Evolutionary conservation across 1,140 invertebrate species (phyloP).

Genomic region (Drosophila kepulauana): DNA sequence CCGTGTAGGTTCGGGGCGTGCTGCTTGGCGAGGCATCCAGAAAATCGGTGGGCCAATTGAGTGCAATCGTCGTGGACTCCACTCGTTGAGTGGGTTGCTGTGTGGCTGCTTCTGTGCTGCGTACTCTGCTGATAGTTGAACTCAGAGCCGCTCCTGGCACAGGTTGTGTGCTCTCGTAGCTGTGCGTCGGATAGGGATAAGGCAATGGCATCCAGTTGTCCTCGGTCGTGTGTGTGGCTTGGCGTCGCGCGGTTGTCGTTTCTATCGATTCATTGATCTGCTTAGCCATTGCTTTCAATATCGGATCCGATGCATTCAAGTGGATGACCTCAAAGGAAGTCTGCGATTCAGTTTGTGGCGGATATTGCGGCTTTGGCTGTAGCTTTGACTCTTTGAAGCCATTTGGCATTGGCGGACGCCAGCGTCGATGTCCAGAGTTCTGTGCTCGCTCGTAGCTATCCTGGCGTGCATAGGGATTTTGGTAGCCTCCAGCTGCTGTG

Average conservation of each 20-base stretch:
- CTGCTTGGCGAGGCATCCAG: constrained; percentile 44
- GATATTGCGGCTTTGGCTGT: constrained; percentile 10
- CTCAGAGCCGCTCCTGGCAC: neutral
- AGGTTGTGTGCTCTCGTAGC: constrained; percentile 61
- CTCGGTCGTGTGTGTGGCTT: constrained; percentile 35
- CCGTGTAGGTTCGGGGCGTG: constrained; percentile 33
- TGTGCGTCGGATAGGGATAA: constrained; percentile 60
- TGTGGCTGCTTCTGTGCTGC: constrained; percentile 33
- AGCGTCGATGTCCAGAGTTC: constrained; percentile 50
- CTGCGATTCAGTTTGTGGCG: neutral
- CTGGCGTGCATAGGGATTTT: constrained; percentile 26
- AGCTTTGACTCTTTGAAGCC: neutral
- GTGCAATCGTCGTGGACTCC: constrained; percentile 51
- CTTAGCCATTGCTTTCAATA: constrained; percentile 51
- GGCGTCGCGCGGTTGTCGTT: constrained; percentile 41
- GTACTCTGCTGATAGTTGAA: neutral
- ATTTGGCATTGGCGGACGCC: constrained; percentile 34
- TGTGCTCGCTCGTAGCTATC: constrained; percentile 59
- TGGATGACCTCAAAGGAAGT: constrained; percentile 37
- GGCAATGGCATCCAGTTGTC: constrained; percentile 71
- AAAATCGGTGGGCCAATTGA: constrained; percentile 79
- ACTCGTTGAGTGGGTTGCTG: constrained; percentile 9
- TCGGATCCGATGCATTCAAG: constrained; percentile 55
- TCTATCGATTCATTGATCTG: constrained; percentile 72
- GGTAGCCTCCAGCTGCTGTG: constrained; percentile 43